Base-by-base conservation (phyloP, 2,888 invertebrate species). In the Aricia artaxerxes region DNA sequence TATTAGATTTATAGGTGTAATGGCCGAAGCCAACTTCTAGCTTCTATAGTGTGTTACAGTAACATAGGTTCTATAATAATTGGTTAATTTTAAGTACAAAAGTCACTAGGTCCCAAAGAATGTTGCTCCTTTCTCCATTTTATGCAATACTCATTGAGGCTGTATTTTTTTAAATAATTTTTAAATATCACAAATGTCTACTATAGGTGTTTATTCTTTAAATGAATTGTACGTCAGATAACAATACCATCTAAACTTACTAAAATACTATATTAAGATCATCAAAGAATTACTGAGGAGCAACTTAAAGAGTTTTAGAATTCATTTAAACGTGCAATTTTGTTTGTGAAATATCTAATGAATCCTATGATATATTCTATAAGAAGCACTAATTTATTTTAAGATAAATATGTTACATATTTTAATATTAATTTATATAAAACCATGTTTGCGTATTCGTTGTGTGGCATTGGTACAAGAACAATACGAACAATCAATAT, bases 1-100 rank as follows among this genome's bases (percentile, higher is more conserved):
- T 92, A 92, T 93, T 93, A 93, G 92, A 92, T 89, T 88, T 89
- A 91, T 92, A 92, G 89, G 88, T 91, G 82, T 92, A 90, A 90
- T 88, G 88, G 88, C 86, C 83, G 83, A 86, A 83, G 86, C 88
- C 89, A 89, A 90, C 89, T 86, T 90, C 86, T 92, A 92, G 90
- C 87, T 91, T 89, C 89, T 91, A 89, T 90, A 90, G 89, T 84
- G 85, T 86, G 82, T 87, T 89, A 89, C 89, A 84, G 82, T 89
- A 88, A 88, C 83, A 88, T 89, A 89, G 85, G 88, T 90, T 89
- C 87, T 78, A 78, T 61, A 88, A 83, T 86, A 84, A 88, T 89
- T 89, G 89, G 90, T 88, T 88, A 88, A 77, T 60, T 79, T 81
- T 81, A 80, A 81, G 79, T 82, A 80, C 77, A 78, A 78, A 78